phyloP scores from a whole-genome alignment of 2,888 invertebrate species.

The Drosophila multiciliata region DNA sequence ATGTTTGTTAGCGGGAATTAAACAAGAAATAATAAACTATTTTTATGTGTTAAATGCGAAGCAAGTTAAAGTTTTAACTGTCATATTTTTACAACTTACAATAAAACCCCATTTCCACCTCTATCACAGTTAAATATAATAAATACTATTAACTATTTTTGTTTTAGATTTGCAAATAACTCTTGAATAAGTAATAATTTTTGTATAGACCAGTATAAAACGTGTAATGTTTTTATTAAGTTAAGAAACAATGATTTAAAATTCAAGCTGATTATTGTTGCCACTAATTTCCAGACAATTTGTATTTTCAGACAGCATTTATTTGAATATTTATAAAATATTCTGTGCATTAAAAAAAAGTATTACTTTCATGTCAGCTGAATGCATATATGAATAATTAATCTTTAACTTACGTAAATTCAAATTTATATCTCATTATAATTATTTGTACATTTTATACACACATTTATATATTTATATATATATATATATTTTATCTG shows the following conservation, averaged over 20 bases:
- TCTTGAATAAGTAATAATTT: not conserved
- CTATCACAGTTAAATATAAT: not conserved
- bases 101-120: not conserved
- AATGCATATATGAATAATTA: not conserved
- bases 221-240: not conserved
- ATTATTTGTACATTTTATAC: not conserved
- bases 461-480: not conserved
- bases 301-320: not conserved
- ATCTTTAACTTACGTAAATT: not conserved
- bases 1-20: conserved; percentile 19
- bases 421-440: not conserved
- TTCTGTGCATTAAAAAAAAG: not conserved
- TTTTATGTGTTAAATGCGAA: not conserved
- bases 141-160: not conserved
- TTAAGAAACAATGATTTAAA: not conserved
- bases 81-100: not conserved
- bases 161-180: no score
- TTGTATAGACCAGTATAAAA: not conserved
- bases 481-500: not conserved
- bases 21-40: conserved; percentile 1
- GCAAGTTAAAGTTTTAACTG: not conserved
- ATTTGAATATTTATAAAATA: not conserved
- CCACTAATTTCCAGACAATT: not conserved
- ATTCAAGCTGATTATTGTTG: not conserved
- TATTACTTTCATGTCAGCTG: not conserved